Conservation (phyloP, 1,140 invertebrate species). For the Drosophila takahashii region DNA sequence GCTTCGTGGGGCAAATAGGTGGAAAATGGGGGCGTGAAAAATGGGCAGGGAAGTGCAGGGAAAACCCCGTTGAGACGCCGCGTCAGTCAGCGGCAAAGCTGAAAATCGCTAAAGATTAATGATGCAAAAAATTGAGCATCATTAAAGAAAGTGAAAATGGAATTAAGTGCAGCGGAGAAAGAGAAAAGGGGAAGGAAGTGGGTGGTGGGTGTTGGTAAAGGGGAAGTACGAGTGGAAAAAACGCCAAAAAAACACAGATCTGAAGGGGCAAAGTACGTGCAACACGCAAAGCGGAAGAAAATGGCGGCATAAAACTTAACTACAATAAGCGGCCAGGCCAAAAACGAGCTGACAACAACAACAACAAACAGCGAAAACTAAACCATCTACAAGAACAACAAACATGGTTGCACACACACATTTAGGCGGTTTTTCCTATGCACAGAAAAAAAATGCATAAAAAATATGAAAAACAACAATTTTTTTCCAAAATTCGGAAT, state of each 20-base stretch:
- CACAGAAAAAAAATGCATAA: conserved; percentile 1
- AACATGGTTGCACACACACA: conserved; percentile 17
- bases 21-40: neutral
- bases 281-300: conserved; percentile 68
- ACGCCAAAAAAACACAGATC: neutral
- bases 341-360: conserved; percentile 66
- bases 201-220: neutral
- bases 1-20: neutral
- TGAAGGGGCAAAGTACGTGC: conserved; percentile 41
- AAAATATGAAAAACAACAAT: no score
- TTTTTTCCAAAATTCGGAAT: no score
- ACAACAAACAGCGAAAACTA: conserved; percentile 28
- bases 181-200: neutral
- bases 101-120: conserved; percentile 80
- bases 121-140: conserved; percentile 80
- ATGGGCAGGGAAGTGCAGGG: neutral
- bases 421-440: conserved; percentile 13
- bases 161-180: conserved; percentile 67
- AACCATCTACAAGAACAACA: conserved; percentile 11
- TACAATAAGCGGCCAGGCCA: conserved; percentile 67
- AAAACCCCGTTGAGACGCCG: conserved; percentile 47
- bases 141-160: conserved; percentile 82
- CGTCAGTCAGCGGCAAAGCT: conserved; percentile 70
- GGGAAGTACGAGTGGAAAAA: neutral
- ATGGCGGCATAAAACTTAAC: conserved; percentile 77